These are phyloP conservation scores for Coelopa pilipes DNA, from an alignment of 2,888 invertebrate species.

Conservation along the genomic window DNA sequence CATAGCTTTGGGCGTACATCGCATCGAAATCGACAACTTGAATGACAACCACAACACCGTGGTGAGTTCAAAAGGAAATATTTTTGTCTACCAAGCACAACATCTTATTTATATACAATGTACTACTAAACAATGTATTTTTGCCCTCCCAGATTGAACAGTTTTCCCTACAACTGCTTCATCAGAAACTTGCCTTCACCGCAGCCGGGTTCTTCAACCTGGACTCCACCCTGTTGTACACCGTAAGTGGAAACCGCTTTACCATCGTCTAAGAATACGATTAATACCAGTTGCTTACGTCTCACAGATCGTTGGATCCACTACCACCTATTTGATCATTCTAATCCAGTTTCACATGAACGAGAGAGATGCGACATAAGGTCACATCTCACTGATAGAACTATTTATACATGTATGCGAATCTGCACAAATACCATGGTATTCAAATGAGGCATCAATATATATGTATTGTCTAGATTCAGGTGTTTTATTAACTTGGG, in stretches of 20 bases:
- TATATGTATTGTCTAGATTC: too few relatives aligned
- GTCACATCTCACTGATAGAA: background rate
- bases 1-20: conserved; percentile 65
- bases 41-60: conserved; percentile 65
- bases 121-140: too few relatives aligned
- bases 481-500: too few relatives aligned
- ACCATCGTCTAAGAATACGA: background rate
- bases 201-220: conserved; percentile 68
- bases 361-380: conserved; percentile 12
- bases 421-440: too few relatives aligned
- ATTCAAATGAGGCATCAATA: too few relatives aligned
- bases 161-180: conserved; percentile 68
- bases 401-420: too few relatives aligned
- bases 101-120: background rate
- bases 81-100: background rate
- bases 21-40: conserved; percentile 61
- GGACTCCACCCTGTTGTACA: conserved; percentile 67
- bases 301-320: conserved; percentile 66
- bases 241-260: conserved; percentile 56
- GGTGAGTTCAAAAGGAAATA: conserved; percentile 53
- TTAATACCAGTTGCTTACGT: conserved; percentile 8
- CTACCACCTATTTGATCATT: conserved; percentile 67
- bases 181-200: conserved; percentile 67
- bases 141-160: conserved; percentile 64
- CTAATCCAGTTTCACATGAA: conserved; percentile 67